phyloP scores from a whole-genome alignment of 1,140 invertebrate species.

The Calephelis virginiensis region DNA sequence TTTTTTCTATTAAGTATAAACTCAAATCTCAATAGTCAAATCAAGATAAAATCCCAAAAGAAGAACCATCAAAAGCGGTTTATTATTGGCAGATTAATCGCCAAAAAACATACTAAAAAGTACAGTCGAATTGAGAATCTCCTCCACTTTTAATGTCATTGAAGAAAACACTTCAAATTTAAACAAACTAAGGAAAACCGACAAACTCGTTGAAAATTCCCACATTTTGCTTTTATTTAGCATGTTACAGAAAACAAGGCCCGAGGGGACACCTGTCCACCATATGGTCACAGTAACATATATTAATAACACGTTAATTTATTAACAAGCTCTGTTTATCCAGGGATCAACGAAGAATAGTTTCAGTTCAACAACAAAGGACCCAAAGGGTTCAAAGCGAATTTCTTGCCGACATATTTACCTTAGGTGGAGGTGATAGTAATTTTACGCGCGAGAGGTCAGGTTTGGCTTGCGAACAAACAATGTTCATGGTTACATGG shows the following conservation, averaged over 20 bases:
- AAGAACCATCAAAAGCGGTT: too few relatives aligned
- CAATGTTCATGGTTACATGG: conserved; percentile 46
- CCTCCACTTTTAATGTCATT: too few relatives aligned
- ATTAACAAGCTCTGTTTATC: conserved; percentile 76
- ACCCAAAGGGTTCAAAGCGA: conserved; percentile 75
- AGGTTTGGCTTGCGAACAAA: conserved; percentile 62
- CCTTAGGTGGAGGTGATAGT: conserved; percentile 74
- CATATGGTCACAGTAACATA: conserved; percentile 70
- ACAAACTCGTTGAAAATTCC: too few relatives aligned
- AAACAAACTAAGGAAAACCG: too few relatives aligned
- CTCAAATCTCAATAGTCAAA: too few relatives aligned
- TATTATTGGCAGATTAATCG: too few relatives aligned
- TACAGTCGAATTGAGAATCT: too few relatives aligned
- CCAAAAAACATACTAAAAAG: too few relatives aligned
- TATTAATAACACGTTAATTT: conserved; percentile 78
- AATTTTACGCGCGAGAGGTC: conserved; percentile 71
- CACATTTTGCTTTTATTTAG: conserved; percentile 57
- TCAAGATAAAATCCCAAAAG: too few relatives aligned
- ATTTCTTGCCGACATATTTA: conserved; percentile 78
- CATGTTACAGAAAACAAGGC: conserved; percentile 55
- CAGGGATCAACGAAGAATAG: conserved; percentile 76
- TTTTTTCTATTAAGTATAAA: too few relatives aligned
- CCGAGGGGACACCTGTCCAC: conserved; percentile 68
- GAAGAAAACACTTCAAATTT: too few relatives aligned
- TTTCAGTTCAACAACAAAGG: conserved; percentile 78